Base-by-base conservation (phyloP, 2,113 vertebrate species). In the Vanacampus margaritifer region DNA sequence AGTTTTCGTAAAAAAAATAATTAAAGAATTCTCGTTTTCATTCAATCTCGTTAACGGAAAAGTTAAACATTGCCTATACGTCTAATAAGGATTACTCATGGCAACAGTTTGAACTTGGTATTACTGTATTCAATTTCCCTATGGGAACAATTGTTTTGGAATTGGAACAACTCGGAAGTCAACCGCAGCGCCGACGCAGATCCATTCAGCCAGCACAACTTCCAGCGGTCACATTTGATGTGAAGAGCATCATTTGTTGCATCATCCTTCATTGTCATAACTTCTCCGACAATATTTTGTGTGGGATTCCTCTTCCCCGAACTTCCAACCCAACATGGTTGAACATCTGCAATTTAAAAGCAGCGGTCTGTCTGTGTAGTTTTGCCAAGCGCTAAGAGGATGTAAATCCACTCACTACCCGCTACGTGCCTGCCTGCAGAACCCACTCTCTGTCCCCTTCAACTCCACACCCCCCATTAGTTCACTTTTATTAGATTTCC, bases 331-430 rank as follows among this genome's bases (percentile, higher is more conserved):
- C 85, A 72, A 89, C 86, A 86, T 79, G 78, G 85, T 82, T 90
- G 90, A 86, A 87, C 91, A 93, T 93, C 92, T 94, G 92, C 85
- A 91, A 86, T 61, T 86, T 87, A 90, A 73, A 62, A 50, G 76
- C 75, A 88, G 81, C 79, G 81, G 74, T 75, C 76, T 68, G 84
- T 80, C 90, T 89, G 82, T 80, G 88, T 91, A 87, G 65, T 80
- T 78, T 65, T 88, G 81, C 85, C 89, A 90, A 79, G 89, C 89
- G 88, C 91, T 91, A 79, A 91, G 89, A 92, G 90, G 90, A 88
- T 91, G 91, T 92, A 91, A 92, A 93, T 94, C 93, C 84, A 85
- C 81, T 56, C 70, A 72, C 75, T 81, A 78, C 81, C 79, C 84
- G 80, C 77, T 73, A 75, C 26, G 67, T 79, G 79, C 73, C 78